These are phyloP conservation scores for Thereva unica DNA, from an alignment of 2,888 invertebrate species.

Conservation along the genomic window DNA sequence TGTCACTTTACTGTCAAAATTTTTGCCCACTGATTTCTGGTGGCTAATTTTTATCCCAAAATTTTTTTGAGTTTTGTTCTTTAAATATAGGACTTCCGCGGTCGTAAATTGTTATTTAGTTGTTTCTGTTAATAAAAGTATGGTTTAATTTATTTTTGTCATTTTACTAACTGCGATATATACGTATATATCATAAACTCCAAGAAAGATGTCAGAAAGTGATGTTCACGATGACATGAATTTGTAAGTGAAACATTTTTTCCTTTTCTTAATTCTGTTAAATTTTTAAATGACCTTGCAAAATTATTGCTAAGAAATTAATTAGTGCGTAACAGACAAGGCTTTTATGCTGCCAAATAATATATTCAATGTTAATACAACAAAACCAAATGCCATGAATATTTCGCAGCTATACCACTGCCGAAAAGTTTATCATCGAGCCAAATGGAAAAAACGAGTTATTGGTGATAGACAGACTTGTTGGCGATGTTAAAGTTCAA, in stretches of 20 bases:
- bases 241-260: constrained; percentile 62
- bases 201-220: constrained; percentile 27
- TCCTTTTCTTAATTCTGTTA: not conserved
- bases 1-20: too few species aligned
- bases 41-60: too few species aligned
- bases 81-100: too few species aligned
- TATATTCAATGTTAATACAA: too few species aligned
- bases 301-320: too few species aligned
- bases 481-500: constrained; percentile 72
- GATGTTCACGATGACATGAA: constrained; percentile 74
- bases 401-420: constrained; percentile 73
- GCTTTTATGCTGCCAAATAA: too few species aligned
- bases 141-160: constrained; percentile 6
- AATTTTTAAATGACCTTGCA: too few species aligned
- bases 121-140: not conserved
- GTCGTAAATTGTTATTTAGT: too few species aligned
- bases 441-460: constrained; percentile 75
- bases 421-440: constrained; percentile 87
- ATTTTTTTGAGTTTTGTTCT: too few species aligned
- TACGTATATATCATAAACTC: too few species aligned
- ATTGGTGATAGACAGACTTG: constrained; percentile 82
- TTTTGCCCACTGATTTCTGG: too few species aligned
- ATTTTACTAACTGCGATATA: not conserved
- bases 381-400: not conserved
- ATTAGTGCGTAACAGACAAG: too few species aligned